phyloP scores from a whole-genome alignment of 2,888 invertebrate species.

The Theodoxus fluviatilis region DNA sequence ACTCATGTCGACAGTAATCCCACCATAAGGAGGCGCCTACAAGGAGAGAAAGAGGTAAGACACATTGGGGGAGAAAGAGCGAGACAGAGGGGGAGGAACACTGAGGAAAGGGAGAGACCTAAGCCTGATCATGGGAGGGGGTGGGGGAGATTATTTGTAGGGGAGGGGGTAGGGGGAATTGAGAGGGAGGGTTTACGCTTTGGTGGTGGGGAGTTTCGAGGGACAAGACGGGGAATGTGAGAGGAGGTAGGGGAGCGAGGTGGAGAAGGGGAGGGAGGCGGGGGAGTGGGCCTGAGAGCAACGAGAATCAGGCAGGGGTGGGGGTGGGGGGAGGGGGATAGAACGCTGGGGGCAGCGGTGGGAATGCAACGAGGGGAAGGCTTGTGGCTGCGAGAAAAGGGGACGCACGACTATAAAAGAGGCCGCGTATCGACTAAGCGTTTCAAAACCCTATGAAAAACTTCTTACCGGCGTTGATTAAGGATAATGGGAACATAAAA shows the following conservation, averaged over 20 bases:
- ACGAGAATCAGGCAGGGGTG: slow-evolving; percentile 9
- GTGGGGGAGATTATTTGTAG: no score
- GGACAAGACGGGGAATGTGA: neutral
- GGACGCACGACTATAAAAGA: neutral
- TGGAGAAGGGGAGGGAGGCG: neutral
- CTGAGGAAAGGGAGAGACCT: neutral
- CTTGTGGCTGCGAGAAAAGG: neutral
- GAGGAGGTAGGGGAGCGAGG: neutral
- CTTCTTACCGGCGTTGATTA: no score
- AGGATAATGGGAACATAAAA: no score
- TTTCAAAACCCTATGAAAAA: neutral
- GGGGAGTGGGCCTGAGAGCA: slow-evolving; percentile 16
- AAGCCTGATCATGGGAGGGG: neutral
- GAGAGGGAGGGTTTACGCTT: no score
- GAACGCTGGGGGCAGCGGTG: neutral
- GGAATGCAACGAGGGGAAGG: neutral
- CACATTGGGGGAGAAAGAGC: neutral
- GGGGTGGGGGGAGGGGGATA: neutral
- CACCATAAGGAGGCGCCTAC: no score
- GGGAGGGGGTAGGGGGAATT: no score
- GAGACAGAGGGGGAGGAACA: slow-evolving; percentile 4
- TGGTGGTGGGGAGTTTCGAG: neutral
- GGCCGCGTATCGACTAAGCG: neutral
- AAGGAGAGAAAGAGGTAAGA: neutral
- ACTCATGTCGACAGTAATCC: no score